Evolutionary conservation across 1,140 invertebrate genomes (phyloP), one percentile per base, ranked within the genome.

Genomic region (Saccostrea glomerata): DNA sequence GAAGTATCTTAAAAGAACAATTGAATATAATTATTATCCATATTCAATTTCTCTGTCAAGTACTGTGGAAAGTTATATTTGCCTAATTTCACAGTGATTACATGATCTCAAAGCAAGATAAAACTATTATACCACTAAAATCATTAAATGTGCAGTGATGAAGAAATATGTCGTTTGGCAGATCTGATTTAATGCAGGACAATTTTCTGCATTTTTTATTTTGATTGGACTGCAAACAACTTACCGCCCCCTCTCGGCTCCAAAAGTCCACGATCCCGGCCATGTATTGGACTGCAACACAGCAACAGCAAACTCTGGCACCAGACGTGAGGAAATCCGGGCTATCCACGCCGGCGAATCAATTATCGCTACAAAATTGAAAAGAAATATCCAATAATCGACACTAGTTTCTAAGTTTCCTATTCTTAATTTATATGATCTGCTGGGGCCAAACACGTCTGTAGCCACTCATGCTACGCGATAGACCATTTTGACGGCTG

Each of bases 201-300:
- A 63, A 63, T 63, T 63, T 63, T 17, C 15, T 63, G 58, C 30
- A 36, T 20, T 63, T 60, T 63, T 9, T 63, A 6, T 63, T 63
- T 20, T 20, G 17, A 20, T 63, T 63, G 58, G 58, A 63, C 17
- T 63, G n/a, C 58, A 63, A 63, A 17, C 17, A 63, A 87, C 90
- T 82, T 87, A 92, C 92, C 86, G 91, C 13, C 91, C 92, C 25
- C 90, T 91, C 55, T 92, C 92, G 0, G 90, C 84, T 4, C 89
- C 92, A 84, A 93, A 90, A 9, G 92, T 88, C n/a, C 88, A 73
- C 0, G 92, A 91, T 7, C 92, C 92, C 7, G 90, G 89, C 92
- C 92, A 93, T 15, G 86, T 85, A 83, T 91, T 89, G 6, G 92
- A 93, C 83, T 91, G 90, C 4, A 93, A 60, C 25, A 90, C 86